Percentiles rank a stretch among this genome's conserved stretches.
Conservation (phyloP, 2,113 vertebrate genomes). For the Tupaia chinensis region DNA sequence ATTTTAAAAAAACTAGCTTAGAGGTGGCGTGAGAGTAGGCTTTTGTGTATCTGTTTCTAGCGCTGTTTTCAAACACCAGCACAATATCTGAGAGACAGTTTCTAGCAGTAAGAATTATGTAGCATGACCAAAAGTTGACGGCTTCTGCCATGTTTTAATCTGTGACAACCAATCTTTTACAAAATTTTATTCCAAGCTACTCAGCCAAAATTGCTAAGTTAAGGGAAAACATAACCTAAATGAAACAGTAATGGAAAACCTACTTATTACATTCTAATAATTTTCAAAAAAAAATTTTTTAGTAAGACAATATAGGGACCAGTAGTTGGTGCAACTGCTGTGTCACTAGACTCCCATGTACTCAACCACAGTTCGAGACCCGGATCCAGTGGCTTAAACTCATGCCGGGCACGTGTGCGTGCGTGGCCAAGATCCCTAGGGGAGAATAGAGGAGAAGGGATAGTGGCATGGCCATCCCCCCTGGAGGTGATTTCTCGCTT, state of each 20-base stretch:
- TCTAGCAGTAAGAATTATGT: conserved; percentile 35
- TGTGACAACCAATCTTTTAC: not conserved
- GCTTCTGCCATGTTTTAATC: conserved; percentile 40
- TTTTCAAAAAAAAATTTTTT: not conserved
- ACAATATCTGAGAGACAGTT: conserved; percentile 23
- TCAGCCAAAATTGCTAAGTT: conserved; percentile 5
- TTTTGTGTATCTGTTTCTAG: not conserved
- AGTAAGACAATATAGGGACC: not conserved
- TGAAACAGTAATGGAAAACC: not conserved
- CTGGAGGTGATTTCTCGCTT: too few relatives aligned
- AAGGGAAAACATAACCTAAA: conserved; percentile 26
- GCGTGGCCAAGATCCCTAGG: too few relatives aligned
- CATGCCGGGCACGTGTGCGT: too few relatives aligned
- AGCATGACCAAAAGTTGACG: not conserved
- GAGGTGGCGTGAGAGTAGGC: not conserved
- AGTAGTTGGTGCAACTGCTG: too few relatives aligned
- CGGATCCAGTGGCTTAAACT: too few relatives aligned
- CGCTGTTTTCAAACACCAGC: conserved; percentile 11
- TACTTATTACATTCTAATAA: conserved; percentile 32
- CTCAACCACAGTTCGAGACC: too few relatives aligned
- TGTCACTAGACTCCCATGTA: too few relatives aligned
- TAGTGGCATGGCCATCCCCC: too few relatives aligned
- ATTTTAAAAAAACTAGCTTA: not conserved
- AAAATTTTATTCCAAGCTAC: not conserved
- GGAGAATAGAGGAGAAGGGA: too few relatives aligned